These are phyloP conservation scores for Koerneria pararmatus DNA, from an alignment of 2,888 invertebrate species.

Conservation along the genomic window DNA sequence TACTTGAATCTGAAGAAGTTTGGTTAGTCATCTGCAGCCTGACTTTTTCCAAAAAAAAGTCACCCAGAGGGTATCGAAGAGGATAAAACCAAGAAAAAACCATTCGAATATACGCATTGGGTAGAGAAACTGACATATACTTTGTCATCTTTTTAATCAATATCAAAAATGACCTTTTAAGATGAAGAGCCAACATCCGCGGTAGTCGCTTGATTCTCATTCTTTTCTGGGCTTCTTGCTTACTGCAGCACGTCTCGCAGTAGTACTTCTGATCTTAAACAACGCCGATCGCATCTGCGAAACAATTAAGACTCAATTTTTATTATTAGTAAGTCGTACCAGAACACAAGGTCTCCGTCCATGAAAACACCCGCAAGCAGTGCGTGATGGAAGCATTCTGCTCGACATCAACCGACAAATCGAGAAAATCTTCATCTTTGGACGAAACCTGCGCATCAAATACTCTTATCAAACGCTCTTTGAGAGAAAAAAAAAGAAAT, in stretches of 20 bases:
- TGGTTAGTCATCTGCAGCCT: background rate
- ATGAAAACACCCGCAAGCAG: constrained; percentile 78
- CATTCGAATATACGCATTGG: background rate
- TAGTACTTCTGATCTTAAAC: constrained; percentile 99
- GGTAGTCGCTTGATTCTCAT: constrained; percentile 98
- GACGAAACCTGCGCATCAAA: constrained; percentile 71
- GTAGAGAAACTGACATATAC: background rate
- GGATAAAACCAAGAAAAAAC: background rate
- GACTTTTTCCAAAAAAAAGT: no score
- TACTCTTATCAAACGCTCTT: background rate
- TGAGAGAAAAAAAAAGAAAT: background rate
- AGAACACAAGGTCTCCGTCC: constrained; percentile 91
- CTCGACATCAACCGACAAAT: constrained; percentile 96
- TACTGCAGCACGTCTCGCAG: constrained; percentile 73
- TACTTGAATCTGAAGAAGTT: constrained; percentile 59
- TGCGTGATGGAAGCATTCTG: constrained; percentile 98
- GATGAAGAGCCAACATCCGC: constrained; percentile 90
- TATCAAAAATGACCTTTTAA: constrained; percentile 71
- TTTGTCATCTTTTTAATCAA: constrained; percentile 2
- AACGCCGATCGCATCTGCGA: no score
- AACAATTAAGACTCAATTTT: no score
- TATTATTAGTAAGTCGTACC: no score
- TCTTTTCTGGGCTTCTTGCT: constrained; percentile 53
- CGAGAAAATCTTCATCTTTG: constrained; percentile 98
- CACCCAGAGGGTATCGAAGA: background rate